These are phyloP conservation scores for Pseudolycoriella hygida DNA, from an alignment of 2,888 invertebrate species.

Conservation along the genomic window DNA sequence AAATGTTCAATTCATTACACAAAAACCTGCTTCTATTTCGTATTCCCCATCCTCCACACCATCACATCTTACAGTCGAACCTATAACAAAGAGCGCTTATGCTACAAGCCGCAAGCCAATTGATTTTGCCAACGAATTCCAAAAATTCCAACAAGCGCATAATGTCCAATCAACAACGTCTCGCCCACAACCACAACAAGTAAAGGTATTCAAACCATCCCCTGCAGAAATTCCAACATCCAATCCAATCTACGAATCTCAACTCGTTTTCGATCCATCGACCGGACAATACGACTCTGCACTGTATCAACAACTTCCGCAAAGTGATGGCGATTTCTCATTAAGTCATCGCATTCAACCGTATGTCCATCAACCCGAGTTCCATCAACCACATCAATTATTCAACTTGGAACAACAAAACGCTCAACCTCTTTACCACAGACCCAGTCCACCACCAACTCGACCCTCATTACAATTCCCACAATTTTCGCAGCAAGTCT, in stretches of 20 bases:
- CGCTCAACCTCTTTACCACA: conserved; percentile 33
- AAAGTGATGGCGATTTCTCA: conserved; percentile 50
- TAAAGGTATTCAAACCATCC: conserved; percentile 18
- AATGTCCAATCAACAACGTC: conserved; percentile 34
- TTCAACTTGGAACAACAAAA: conserved; percentile 37
- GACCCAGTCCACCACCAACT: conserved; percentile 28
- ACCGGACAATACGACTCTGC: conserved; percentile 65
- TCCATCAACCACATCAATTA: conserved; percentile 45
- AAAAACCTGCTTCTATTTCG: conserved; percentile 28
- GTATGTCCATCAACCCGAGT: conserved; percentile 44
- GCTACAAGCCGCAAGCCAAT: conserved; percentile 19
- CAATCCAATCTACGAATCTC: conserved; percentile 58
- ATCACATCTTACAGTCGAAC: conserved; percentile 22
- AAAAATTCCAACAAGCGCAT: conserved; percentile 51
- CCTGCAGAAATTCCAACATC: conserved; percentile 24
- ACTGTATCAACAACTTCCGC: conserved; percentile 51
- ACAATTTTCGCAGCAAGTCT: conserved; percentile 16
- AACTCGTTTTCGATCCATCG: conserved; percentile 56
- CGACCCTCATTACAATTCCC: conserved; percentile 23
- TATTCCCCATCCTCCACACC: conserved; percentile 16
- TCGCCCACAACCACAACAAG: conserved; percentile 7
- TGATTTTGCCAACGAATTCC: conserved; percentile 60
- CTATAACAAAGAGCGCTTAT: conserved; percentile 17
- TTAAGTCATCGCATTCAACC: conserved; percentile 37
- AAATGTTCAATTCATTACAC: conserved; percentile 42